Percentiles rank a stretch among this genome's conserved stretches.
phyloP scores from a whole-genome alignment of 1,140 invertebrate genomes.

The Drosophila murphyi region DNA sequence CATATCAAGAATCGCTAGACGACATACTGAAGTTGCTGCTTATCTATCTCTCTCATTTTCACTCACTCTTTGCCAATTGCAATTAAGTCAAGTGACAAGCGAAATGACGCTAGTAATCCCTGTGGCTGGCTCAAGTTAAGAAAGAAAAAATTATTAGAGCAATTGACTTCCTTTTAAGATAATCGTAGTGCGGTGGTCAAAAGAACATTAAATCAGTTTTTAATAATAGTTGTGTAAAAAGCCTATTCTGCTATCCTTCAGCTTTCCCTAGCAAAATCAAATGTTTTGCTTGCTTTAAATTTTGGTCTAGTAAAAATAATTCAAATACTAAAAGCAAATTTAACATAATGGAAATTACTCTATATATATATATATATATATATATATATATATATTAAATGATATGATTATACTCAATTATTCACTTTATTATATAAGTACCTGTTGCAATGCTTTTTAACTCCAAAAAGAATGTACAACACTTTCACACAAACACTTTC shows the following conservation, averaged over 20 bases:
- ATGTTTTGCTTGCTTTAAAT: too few relatives aligned
- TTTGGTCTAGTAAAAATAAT: too few relatives aligned
- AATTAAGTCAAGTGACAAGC: constrained; percentile 76
- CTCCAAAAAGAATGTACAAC: background rate
- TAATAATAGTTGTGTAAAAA: background rate
- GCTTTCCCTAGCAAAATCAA: too few relatives aligned
- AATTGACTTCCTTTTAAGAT: constrained; percentile 18
- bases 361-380: too few relatives aligned
- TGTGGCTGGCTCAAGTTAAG: constrained; percentile 12
- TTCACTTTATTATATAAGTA: too few relatives aligned
- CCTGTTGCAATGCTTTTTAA: background rate
- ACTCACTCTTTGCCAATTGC: constrained; percentile 55
- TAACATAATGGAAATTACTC: too few relatives aligned
- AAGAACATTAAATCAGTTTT: constrained; percentile 2
- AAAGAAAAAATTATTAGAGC: constrained; percentile 4
- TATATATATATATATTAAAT: too few relatives aligned
- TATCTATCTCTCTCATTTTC: background rate
- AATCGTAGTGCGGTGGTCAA: background rate
- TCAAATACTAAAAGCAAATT: too few relatives aligned
- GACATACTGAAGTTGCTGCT: background rate
- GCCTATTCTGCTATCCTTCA: too few relatives aligned
- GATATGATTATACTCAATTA: too few relatives aligned
- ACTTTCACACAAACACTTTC: background rate
- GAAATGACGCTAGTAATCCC: constrained; percentile 50
- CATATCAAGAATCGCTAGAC: background rate